Evolutionary conservation across 2,797 vertebrate genomes (phyloP).

Genomic region (Chrosomus eos): DNA sequence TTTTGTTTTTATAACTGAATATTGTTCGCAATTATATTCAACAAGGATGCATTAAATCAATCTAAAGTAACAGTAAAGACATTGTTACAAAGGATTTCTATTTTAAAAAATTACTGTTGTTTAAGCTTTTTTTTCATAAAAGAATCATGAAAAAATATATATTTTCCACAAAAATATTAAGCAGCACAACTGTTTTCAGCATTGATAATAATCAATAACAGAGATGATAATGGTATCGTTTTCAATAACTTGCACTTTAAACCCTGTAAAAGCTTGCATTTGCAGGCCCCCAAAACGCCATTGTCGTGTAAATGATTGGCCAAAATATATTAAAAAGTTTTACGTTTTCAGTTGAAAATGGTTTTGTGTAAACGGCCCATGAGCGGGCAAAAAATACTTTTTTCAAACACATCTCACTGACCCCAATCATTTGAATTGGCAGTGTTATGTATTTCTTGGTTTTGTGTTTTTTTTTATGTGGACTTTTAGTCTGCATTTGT

Average conservation of each 20-base stretch:
- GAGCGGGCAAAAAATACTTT: too few species aligned
- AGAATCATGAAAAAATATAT: not conserved
- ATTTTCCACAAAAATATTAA: not conserved
- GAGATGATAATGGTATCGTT: too few species aligned
- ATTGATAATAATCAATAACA: not conserved
- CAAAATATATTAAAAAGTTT: too few species aligned
- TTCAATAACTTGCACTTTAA: too few species aligned
- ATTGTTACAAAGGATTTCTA: not conserved
- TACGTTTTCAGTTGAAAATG: too few species aligned
- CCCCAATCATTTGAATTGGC: not conserved
- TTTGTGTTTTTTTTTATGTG: not conserved
- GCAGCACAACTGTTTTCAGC: not conserved
- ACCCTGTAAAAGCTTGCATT: too few species aligned
- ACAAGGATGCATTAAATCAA: not conserved
- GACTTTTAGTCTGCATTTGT: too few species aligned
- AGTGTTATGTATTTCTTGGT: not conserved
- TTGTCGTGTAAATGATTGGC: too few species aligned
- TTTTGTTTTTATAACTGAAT: not conserved
- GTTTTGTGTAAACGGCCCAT: too few species aligned
- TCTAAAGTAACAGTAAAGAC: not conserved
- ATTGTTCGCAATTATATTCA: not conserved
- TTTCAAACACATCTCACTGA: too few species aligned
- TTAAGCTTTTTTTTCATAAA: not conserved
- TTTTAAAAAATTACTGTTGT: fast-evolving
- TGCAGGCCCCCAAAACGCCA: too few species aligned